Percentiles rank a stretch among this genome's conserved stretches.
These are phyloP conservation scores for Nerophis ophidion DNA, from an alignment of 2,113 vertebrate species.

Conservation along the genomic window DNA sequence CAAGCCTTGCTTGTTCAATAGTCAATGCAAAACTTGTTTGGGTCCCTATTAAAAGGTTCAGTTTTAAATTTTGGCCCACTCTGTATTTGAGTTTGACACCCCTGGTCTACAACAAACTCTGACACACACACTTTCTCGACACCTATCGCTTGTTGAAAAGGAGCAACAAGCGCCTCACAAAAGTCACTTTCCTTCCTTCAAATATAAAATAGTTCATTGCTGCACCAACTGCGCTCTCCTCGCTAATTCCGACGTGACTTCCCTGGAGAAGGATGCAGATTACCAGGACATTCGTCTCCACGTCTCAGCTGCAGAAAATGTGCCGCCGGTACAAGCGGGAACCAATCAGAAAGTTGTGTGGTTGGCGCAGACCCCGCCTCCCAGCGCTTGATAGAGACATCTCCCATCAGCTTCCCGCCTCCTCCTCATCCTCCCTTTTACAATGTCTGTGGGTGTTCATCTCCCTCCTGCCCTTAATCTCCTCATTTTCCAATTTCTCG, in stretches of 20 bases:
- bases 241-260: not conserved
- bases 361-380: constrained; percentile 26
- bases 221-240: not conserved
- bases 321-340: constrained; percentile 28
- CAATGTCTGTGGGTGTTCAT: not conserved
- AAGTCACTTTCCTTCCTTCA: no score
- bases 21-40: no score
- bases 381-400: constrained; percentile 44
- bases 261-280: not conserved
- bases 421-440: constrained; percentile 5
- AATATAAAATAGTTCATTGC: not conserved
- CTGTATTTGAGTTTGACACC: no score
- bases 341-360: constrained; percentile 34
- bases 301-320: constrained; percentile 19
- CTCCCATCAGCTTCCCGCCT: constrained; percentile 31
- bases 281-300: constrained; percentile 12
- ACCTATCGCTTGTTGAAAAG: no score
- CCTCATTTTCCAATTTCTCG: constrained; percentile 30
- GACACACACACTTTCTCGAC: no score
- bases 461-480: constrained; percentile 21
- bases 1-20: no score
- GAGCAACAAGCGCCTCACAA: no score
- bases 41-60: no score
- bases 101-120: no score
- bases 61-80: no score